These are phyloP conservation scores for Machaerirhynchus nigripectus DNA, from an alignment of 2,113 vertebrate genomes.

Conservation along the genomic window DNA sequence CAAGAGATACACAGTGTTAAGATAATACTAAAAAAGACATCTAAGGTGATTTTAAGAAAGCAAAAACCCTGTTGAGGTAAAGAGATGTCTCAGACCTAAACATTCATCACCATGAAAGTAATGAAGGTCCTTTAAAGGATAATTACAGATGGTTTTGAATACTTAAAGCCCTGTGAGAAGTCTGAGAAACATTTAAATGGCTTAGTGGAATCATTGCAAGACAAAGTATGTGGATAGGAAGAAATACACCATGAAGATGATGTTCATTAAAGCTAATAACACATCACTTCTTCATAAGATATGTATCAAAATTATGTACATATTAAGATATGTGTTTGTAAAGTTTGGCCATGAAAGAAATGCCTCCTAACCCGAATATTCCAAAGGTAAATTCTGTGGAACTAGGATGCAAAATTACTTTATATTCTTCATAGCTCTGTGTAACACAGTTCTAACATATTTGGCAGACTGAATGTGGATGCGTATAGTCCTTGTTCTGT, in stretches of 20 bases:
- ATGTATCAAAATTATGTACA: neutral
- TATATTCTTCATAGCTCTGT: fast-evolving
- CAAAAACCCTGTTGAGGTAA: neutral
- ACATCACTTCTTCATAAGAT: neutral
- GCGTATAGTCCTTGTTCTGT: neutral
- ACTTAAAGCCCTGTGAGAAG: neutral
- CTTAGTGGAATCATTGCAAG: neutral
- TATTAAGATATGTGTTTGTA: neutral
- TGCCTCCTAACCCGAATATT: fast-evolving
- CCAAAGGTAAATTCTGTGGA: neutral
- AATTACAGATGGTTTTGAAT: neutral
- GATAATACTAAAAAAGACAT: neutral
- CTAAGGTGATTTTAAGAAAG: neutral
- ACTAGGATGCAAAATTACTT: neutral
- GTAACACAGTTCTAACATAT: neutral
- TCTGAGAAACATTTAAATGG: neutral
- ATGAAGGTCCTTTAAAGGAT: slow-evolving; percentile 1
- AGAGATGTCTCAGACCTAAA: neutral
- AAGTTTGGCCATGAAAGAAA: neutral
- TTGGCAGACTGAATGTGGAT: neutral
- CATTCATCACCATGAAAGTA: neutral
- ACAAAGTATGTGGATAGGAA: neutral
- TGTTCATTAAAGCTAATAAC: neutral
- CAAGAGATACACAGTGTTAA: neutral
- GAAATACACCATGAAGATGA: neutral